These are phyloP conservation scores for Aphodius sticticus DNA, from an alignment of 2,888 invertebrate genomes.

Conservation along the genomic window DNA sequence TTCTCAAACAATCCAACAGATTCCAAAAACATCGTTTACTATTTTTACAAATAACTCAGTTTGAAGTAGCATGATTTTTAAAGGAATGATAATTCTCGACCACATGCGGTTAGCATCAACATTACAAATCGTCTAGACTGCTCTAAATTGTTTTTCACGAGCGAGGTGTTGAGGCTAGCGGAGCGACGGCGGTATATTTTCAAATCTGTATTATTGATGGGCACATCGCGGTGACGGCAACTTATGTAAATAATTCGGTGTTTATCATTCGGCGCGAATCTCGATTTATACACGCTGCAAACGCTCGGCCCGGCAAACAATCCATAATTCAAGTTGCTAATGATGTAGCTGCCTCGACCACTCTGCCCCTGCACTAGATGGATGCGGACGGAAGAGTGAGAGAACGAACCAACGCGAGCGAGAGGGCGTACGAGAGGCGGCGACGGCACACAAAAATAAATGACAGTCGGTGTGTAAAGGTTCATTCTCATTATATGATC, in stretches of 20 bases:
- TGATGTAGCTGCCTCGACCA: constrained; percentile 58
- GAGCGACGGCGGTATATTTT: not conserved
- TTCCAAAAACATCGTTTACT: too few species aligned
- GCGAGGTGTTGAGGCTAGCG: not conserved
- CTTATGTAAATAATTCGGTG: constrained; percentile 27
- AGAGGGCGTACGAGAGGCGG: constrained; percentile 22
- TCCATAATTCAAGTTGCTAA: constrained; percentile 61
- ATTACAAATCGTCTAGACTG: not conserved
- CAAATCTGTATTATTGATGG: not conserved
- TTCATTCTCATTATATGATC: not conserved
- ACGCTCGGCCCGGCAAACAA: constrained; percentile 54
- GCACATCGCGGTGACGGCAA: not conserved
- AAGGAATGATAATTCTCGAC: not conserved
- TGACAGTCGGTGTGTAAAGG: constrained; percentile 46
- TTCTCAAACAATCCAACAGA: too few species aligned
- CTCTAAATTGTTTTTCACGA: not conserved
- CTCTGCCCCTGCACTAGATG: constrained; percentile 57
- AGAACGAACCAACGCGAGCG: constrained; percentile 21
- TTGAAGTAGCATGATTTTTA: too few species aligned
- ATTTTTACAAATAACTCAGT: too few species aligned
- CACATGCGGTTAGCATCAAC: not conserved
- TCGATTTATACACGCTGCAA: constrained; percentile 51
- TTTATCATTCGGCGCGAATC: constrained; percentile 32
- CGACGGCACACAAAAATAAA: constrained; percentile 54
- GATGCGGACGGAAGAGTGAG: constrained; percentile 51